Evolutionary conservation across 2,888 invertebrate genomes (phyloP), one percentile per base, ranked within the genome.

Genomic region (Euphydryas editha): DNA sequence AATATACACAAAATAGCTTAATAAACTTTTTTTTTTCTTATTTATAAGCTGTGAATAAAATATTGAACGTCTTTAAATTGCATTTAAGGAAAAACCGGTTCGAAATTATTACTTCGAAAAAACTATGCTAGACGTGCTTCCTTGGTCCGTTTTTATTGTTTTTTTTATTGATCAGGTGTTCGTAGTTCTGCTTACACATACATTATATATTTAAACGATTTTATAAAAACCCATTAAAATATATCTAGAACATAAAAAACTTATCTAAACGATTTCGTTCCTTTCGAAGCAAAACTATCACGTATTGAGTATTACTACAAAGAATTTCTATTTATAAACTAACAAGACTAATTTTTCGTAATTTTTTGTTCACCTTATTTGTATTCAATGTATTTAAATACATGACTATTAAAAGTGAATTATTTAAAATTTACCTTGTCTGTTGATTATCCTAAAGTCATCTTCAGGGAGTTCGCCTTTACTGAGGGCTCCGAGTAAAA

Each of bases 371-470:
- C 2, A 6, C 30, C 5, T 30, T 30, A 30, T n/a, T n/a, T n/a
- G n/a, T n/a, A n/a, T n/a, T n/a, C n/a, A n/a, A n/a, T n/a, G 8
- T 30, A 47, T 47, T 47, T 20, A 1, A 10, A 10, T n/a, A n/a
- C 17, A 46, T n/a, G 15, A 4, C 7, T 46, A 39, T 37, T 39
- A 51, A 51, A 42, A 5, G 0, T 39, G 21, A 24, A 42, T 6
- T 15, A 2, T 20, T 47, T 37, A 15, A 8, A n/a, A 46, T 15
- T 49, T 75, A 91, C 92, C 92, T 84, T 90, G 85, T 82, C 84
- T 84, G 65, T 87, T 86, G 73, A 92, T 88, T 90, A 92, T 92
- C 90, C 92, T 92, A 76, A 92, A 92, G 76, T 92, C 92, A 75
- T 92, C 92, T 77, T 92, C 90, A 0, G 92, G 89, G 30, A 90